Conservation (phyloP, 2,113 vertebrate species). For the Crotalus horridus region DNA sequence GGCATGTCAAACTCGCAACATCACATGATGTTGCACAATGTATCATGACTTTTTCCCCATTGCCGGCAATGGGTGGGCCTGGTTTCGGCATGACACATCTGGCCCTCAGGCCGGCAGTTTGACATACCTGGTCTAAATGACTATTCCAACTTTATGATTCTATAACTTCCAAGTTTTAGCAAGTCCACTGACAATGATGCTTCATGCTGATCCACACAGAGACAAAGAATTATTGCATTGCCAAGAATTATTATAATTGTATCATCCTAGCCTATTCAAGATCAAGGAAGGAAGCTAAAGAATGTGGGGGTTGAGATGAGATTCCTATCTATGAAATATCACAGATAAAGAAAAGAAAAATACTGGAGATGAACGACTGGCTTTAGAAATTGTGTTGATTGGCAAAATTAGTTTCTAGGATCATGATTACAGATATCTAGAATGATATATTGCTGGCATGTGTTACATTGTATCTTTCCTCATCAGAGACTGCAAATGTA, state of each 20-base stretch:
- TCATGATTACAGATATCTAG: neutral
- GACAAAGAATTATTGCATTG: neutral
- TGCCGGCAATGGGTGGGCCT: too few species aligned
- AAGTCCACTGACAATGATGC: neutral
- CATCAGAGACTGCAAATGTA: conserved; percentile 34
- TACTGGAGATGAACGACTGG: neutral
- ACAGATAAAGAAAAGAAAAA: neutral
- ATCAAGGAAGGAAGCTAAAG: neutral
- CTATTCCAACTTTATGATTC: neutral
- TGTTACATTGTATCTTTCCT: conserved; percentile 24
- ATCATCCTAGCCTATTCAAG: neutral
- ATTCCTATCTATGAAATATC: neutral
- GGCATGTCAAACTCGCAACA: too few species aligned
- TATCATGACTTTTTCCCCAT: too few species aligned
- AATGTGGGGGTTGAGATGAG: neutral
- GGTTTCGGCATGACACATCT: too few species aligned
- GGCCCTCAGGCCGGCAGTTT: too few species aligned
- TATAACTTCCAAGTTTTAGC: neutral
- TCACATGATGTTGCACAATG: too few species aligned
- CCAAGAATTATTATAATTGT: neutral
- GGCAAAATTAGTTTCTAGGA: neutral
- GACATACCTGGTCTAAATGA: neutral
- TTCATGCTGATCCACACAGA: neutral
- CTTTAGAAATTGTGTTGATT: neutral
- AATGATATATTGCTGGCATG: neutral